Conservation (phyloP, 2,113 vertebrate species). For the Numenius arquata region DNA sequence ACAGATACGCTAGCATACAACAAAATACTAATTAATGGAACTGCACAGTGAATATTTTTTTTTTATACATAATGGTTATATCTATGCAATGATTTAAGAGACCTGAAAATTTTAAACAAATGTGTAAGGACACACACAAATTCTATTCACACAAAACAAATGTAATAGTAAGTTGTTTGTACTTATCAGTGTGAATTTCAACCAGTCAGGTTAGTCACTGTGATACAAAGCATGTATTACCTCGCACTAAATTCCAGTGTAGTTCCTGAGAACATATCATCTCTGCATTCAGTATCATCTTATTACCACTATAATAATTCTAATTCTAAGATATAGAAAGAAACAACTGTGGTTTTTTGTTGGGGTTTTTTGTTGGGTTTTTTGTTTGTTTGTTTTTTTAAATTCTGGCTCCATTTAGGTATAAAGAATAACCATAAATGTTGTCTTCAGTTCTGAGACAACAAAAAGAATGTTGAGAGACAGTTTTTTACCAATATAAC, state of each 20-base stretch:
- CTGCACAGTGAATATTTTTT: not conserved
- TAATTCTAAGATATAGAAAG: slow-evolving; percentile 46
- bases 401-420: slow-evolving; percentile 44
- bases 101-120: not conserved
- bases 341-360: not conserved
- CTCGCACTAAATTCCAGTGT: not conserved
- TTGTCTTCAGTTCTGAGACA: slow-evolving; percentile 21
- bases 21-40: not conserved
- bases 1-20: not conserved
- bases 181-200: not conserved
- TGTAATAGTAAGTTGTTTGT: not conserved
- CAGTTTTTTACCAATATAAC: not conserved
- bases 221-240: not conserved
- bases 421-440: slow-evolving; percentile 23
- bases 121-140: not conserved
- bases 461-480: slow-evolving; percentile 9
- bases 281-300: slow-evolving; percentile 40
- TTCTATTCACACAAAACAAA: not conserved
- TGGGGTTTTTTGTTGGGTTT: too few relatives aligned
- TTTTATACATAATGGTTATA: not conserved
- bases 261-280: not conserved
- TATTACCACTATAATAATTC: slow-evolving; percentile 30
- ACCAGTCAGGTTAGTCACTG: not conserved
- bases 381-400: not conserved
- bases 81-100: not conserved